Evolutionary conservation across 37 sponge, comb jelly and placozoan species (phyloP).

Genomic region (Cliona cf. orientalis): DNA sequence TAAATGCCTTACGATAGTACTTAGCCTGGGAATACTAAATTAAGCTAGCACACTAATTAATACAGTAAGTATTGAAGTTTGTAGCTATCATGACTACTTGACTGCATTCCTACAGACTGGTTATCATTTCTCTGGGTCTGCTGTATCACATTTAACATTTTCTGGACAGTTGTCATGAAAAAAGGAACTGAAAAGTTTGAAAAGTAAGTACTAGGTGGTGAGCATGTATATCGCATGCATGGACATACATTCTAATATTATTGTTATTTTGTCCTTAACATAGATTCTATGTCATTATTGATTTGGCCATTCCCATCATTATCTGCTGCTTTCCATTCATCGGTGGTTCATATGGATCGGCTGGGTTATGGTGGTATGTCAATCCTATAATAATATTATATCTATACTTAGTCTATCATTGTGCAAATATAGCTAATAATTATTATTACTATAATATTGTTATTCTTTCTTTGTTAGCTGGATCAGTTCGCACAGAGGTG

Average conservation of each 20-base stretch:
- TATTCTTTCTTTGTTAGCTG: neutral
- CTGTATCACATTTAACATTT: slow-evolving; percentile 73
- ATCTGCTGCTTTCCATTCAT: slow-evolving; percentile 66
- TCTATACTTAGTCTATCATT: neutral
- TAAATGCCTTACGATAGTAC: no score
- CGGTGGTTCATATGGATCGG: slow-evolving; percentile 61
- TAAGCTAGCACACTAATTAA: no score
- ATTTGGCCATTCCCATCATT: slow-evolving; percentile 55
- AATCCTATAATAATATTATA: neutral
- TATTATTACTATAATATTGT: neutral
- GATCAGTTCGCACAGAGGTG: slow-evolving; percentile 18
- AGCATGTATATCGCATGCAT: neutral
- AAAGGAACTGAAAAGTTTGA: slow-evolving; percentile 61
- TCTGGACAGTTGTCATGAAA: slow-evolving; percentile 45
- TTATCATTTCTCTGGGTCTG: slow-evolving; percentile 69
- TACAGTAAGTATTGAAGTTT: neutral
- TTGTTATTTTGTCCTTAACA: neutral
- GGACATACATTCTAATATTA: neutral
- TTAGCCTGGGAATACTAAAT: no score
- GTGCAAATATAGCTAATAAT: neutral
- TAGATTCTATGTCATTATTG: slow-evolving; percentile 56
- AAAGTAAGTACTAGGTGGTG: slow-evolving; percentile 30
- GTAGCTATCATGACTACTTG: neutral
- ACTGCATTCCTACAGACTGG: slow-evolving; percentile 60
- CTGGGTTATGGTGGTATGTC: slow-evolving; percentile 87